phyloP scores from a whole-genome alignment of 2,797 vertebrate genomes.

The Cryptoprocta ferox region DNA sequence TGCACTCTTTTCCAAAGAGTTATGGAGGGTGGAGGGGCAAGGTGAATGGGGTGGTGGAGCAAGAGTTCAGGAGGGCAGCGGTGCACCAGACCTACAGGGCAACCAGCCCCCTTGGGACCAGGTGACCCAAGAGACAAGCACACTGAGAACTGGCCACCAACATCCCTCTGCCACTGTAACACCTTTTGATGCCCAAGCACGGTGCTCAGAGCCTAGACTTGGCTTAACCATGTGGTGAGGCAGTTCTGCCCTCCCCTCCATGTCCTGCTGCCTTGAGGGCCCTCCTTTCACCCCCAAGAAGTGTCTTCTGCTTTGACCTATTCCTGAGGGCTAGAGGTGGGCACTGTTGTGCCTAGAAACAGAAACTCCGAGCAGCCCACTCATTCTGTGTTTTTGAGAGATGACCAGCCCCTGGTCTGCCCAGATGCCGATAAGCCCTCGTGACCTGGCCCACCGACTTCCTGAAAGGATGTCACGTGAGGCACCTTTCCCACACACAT shows the following conservation, averaged over 20 bases:
- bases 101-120: not conserved
- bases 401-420: not conserved
- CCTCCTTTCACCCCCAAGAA: not conserved
- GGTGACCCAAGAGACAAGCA: not conserved
- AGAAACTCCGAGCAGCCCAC: not conserved
- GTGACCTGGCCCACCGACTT: not conserved
- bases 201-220: not conserved
- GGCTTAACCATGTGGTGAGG: not conserved
- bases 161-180: not conserved
- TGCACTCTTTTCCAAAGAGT: not conserved
- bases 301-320: not conserved
- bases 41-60: not conserved
- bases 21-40: not conserved
- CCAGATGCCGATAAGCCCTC: not conserved
- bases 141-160: not conserved
- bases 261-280: not conserved
- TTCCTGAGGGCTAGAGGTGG: not conserved
- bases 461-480: not conserved
- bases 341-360: not conserved
- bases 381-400: not conserved
- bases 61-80: not conserved
- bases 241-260: not conserved
- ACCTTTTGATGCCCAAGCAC: not conserved
- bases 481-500: not conserved
- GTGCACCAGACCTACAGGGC: not conserved